Percentiles rank a stretch among this genome's conserved stretches.
Evolutionary conservation across 2,113 vertebrate genomes (phyloP).

Genomic region (Siniperca chuatsi): DNA sequence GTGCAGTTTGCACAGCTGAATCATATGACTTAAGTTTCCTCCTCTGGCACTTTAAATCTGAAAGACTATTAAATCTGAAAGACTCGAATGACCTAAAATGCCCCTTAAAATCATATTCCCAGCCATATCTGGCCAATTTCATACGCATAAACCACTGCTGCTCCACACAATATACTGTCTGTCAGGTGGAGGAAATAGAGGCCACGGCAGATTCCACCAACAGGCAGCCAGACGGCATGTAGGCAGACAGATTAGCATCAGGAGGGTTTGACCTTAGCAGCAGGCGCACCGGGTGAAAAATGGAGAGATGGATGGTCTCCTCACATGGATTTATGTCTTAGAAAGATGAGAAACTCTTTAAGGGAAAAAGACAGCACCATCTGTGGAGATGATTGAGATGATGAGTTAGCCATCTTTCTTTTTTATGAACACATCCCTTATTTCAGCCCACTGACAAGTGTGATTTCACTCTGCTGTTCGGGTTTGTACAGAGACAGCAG

Average conservation of each 20-base stretch:
- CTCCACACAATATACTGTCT: slow-evolving; percentile 25
- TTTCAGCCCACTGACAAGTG: background rate
- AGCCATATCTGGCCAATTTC: slow-evolving; percentile 53
- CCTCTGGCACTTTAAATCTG: slow-evolving; percentile 49
- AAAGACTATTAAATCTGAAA: slow-evolving; percentile 58
- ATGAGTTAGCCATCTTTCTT: background rate
- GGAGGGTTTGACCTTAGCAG: slow-evolving; percentile 47
- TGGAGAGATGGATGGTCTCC: slow-evolving; percentile 33
- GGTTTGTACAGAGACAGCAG: background rate
- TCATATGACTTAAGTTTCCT: slow-evolving; percentile 42
- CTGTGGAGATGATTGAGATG: slow-evolving; percentile 26
- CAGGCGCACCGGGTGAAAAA: slow-evolving; percentile 21
- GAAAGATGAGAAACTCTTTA: slow-evolving; percentile 37
- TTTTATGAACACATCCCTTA: background rate
- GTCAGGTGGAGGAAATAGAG: slow-evolving; percentile 36
- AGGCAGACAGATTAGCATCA: slow-evolving; percentile 39
- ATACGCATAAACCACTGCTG: slow-evolving; percentile 41
- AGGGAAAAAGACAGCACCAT: slow-evolving; percentile 21
- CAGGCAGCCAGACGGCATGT: background rate
- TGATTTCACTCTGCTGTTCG: background rate
- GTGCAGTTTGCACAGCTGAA: slow-evolving; percentile 19
- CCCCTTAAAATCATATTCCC: slow-evolving; percentile 56
- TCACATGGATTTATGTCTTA: slow-evolving; percentile 26
- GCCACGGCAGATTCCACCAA: background rate
- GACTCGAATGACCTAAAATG: slow-evolving; percentile 46